Conservation (phyloP, 2,888 invertebrate species). For the Cephonodes hylas region DNA sequence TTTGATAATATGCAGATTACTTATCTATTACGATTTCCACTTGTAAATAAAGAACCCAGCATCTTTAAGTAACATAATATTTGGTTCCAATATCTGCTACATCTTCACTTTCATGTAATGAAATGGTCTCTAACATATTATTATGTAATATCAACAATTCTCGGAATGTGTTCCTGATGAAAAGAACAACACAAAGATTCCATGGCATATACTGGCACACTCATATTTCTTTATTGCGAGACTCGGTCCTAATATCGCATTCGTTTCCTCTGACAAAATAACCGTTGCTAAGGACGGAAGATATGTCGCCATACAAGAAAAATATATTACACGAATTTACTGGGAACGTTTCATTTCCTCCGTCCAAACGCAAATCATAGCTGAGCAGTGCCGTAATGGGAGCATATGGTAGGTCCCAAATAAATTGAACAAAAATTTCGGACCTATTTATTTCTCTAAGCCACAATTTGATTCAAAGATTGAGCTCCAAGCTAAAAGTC, state of each 20-base stretch:
- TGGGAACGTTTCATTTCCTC: conserved; percentile 16
- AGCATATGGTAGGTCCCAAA: background rate
- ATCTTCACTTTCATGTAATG: too few relatives aligned
- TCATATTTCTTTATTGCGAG: background rate
- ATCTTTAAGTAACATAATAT: too few relatives aligned
- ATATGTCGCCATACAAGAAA: conserved; percentile 2
- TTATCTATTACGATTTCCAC: too few relatives aligned
- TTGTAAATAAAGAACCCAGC: too few relatives aligned
- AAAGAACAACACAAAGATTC: background rate
- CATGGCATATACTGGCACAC: background rate
- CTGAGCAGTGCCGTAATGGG: background rate
- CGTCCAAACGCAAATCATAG: conserved; percentile 12
- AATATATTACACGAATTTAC: conserved; percentile 14
- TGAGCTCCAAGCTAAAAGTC: too few relatives aligned
- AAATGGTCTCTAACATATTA: too few relatives aligned
- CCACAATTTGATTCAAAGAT: too few relatives aligned
- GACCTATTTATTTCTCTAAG: too few relatives aligned
- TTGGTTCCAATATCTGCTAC: too few relatives aligned
- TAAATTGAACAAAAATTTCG: background rate
- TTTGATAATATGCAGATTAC: too few relatives aligned
- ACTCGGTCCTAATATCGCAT: conserved; percentile 7
- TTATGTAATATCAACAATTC: too few relatives aligned
- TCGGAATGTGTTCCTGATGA: background rate
- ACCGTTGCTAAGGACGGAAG: conserved; percentile 5
- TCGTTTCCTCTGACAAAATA: conserved; percentile 2